Conservation (phyloP, 2,888 invertebrate genomes). For the Stratiomys singularior region DNA sequence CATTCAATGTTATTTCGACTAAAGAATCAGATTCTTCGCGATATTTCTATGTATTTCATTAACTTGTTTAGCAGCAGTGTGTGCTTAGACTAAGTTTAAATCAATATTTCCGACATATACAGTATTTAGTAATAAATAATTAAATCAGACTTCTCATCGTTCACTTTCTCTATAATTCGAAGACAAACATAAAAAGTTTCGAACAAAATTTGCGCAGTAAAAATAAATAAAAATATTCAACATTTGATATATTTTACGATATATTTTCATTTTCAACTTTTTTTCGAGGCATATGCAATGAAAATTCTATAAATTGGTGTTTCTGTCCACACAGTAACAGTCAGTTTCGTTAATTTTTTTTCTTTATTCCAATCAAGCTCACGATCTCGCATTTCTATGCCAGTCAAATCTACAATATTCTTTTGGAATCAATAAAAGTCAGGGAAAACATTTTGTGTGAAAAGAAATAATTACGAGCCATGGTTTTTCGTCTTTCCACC, state of each 20-base stretch:
- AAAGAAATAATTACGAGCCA: slow-evolving; percentile 19
- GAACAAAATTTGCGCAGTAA: slow-evolving; percentile 34
- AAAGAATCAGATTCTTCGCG: slow-evolving; percentile 32
- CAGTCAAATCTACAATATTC: no score
- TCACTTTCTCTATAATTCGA: slow-evolving; percentile 21
- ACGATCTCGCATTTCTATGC: no score
- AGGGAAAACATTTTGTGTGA: slow-evolving; percentile 13
- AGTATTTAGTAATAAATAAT: slow-evolving; percentile 23
- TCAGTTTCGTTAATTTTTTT: background rate
- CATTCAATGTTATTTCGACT: slow-evolving; percentile 23
- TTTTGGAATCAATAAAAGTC: slow-evolving; percentile 26
- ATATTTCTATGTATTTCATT: background rate
- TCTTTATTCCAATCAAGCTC: no score
- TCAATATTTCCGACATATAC: slow-evolving; percentile 7
- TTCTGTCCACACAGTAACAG: slow-evolving; percentile 3
- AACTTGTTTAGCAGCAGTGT: background rate
- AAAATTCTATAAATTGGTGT: slow-evolving; percentile 27
- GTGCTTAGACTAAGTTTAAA: background rate
- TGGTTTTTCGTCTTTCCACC: slow-evolving; percentile 35
- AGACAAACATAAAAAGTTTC: slow-evolving; percentile 33
- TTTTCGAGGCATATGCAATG: slow-evolving; percentile 20
- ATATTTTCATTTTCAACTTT: background rate
- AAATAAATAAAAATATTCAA: slow-evolving; percentile 42
- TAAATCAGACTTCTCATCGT: slow-evolving; percentile 36
- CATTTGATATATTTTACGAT: slow-evolving; percentile 17